Base-by-base conservation (phyloP, 2,113 vertebrate species). In the Gorilla gorilla region DNA sequence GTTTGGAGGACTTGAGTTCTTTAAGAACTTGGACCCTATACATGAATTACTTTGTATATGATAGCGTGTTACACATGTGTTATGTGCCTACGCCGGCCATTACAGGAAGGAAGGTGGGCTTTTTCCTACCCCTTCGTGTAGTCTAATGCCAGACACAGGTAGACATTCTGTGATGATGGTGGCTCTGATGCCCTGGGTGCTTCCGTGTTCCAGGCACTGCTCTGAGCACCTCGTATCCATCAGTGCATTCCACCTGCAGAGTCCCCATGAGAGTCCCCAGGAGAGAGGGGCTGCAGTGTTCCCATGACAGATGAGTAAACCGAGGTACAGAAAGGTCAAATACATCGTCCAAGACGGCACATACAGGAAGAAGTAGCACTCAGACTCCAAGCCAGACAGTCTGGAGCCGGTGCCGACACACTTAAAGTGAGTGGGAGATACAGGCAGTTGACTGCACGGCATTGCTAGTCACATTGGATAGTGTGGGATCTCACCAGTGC, bases 351-450 rank as follows among this genome's bases (percentile, higher is more conserved):
- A 11, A 5, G 43, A 2, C 0, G 1, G 6, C 55, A 2, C 2
- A 3, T 4, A 6, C 0, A 14, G 55, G 13, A 59, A 4, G 59
- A n/a, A 10, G 35, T 1, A 5, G 2, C 16, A 0, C 14, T 13
- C 12, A 0, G 7, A 23, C 1, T 13, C 48, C 16, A 4, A 2
- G 5, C 14, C 0, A 8, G 27, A 48, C 8, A 0, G n/a, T 22
- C 10, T 12, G 2, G 8, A 6, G 43, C 64, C 27, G 1, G 7
- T 1, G 4, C 38, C 57, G 52, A 6, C 9, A 3, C 2, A 8
- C 43, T 8, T 1, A 1, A 16, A 25, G 7, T 45, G 14, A 25
- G 5, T 13, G 14, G 64, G 13, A 3, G 22, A 57, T 12, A 52
- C 27, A 6, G n/a, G 55, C 3, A 18, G 16, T 23, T 5, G 50